Evolutionary conservation across 2,888 invertebrate genomes (phyloP), one percentile per base, ranked within the genome.

Genomic region (Gandaritis pyraliata): DNA sequence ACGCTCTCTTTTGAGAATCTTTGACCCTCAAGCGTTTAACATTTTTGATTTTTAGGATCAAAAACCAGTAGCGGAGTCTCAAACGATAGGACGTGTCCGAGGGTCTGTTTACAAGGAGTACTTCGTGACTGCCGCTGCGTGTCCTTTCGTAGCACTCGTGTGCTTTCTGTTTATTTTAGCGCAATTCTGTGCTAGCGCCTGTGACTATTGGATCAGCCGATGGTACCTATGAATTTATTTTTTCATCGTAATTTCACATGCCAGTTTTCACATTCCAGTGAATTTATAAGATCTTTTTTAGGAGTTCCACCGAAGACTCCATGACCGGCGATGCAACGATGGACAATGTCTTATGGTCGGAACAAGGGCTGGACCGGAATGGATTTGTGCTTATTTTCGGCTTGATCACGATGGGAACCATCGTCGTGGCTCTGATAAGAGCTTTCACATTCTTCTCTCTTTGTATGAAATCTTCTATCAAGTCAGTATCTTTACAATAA

Each of bases 381-480:
- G 78, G 84, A 36, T 92, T 82, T 41, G 86, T 86, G 0, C 30
- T 85, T 8, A 91, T 95, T 63, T 95, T 95, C 68, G 93, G 94
- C 0, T 85, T 88, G 5, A 83, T 95, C 23, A 94, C 95, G 0
- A 64, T 93, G 1, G 86, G 92, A 0, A 87, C 94, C 3, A 93
- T 95, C 48, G 64, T 93, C 12, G 83, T 94, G n/a, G 95, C 95
- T 8, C 80, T 95, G 50, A 76, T 93, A 11, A 85, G 95, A 72
- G 95, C 95, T 0, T 90, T 94, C 71, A 79, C 94, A 51, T 95
- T 95, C 78, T 95, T 95, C 77, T 91, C 93, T 43, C 76, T 94
- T 36, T 94, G 95, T 68, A 94, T 95, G 93, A 87, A 88, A 51
- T 94, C 95, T 23, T 95, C 96, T 0, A 93, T 94, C 66, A 93